Evolutionary conservation across 2,888 invertebrate species (phyloP).

Genomic region (Tuberolachnus salignus): DNA sequence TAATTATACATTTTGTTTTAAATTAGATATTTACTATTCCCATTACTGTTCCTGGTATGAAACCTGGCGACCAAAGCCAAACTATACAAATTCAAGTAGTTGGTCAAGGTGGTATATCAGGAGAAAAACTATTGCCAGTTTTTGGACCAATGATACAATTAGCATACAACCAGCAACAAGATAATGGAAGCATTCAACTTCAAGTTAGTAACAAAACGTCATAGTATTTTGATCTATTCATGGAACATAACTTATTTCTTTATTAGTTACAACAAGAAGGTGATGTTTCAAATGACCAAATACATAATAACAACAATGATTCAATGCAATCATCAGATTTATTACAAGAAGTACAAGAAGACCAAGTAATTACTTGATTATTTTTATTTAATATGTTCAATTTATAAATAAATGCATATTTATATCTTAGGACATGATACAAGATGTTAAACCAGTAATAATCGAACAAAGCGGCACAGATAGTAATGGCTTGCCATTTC

Average conservation of each 20-base stretch:
- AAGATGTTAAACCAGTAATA: conserved; percentile 59
- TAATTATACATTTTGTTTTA: conserved; percentile 53
- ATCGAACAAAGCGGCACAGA: conserved; percentile 62
- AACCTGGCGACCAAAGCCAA: conserved; percentile 70
- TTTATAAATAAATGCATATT: not conserved
- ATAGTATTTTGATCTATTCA: conserved; percentile 60
- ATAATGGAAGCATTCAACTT: conserved; percentile 60
- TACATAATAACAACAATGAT: conserved; percentile 57
- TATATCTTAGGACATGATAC: conserved; percentile 58
- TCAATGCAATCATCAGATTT: conserved; percentile 57
- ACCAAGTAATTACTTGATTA: conserved; percentile 31
- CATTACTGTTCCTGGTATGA: conserved; percentile 75
- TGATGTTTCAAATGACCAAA: conserved; percentile 55
- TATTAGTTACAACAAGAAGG: conserved; percentile 50
- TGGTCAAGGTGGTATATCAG: conserved; percentile 63
- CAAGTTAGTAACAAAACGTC: conserved; percentile 61
- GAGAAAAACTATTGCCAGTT: conserved; percentile 64
- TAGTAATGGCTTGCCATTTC: conserved; percentile 61
- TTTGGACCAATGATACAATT: conserved; percentile 78
- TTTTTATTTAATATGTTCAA: not conserved
- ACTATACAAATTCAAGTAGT: conserved; percentile 81
- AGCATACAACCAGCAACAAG: conserved; percentile 71
- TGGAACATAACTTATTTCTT: conserved; percentile 57
- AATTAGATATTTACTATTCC: conserved; percentile 74
- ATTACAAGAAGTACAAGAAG: conserved; percentile 50